A percentile compares a stretch with the other conserved stretches of the same genome.
Conservation (phyloP, 2,888 invertebrate species). For the Julus scandinavius region DNA sequence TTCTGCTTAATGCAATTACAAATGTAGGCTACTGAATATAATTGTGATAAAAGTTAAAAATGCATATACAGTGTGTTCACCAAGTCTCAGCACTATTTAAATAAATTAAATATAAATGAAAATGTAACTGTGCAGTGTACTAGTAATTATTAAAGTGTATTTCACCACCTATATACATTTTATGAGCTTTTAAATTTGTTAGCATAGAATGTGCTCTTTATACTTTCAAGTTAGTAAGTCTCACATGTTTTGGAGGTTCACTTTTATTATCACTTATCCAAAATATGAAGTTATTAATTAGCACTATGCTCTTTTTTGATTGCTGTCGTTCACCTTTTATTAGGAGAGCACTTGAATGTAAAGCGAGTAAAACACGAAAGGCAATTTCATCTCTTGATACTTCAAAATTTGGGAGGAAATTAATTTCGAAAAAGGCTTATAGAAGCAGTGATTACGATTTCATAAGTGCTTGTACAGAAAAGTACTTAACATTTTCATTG, state of each 20-base stretch:
- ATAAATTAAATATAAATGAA: no score
- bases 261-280: background rate
- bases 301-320: background rate
- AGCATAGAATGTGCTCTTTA: no score
- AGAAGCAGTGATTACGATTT: background rate
- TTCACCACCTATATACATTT: no score
- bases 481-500: slow-evolving; percentile 12
- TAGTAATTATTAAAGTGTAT: no score
- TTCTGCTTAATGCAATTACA: no score
- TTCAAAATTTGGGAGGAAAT: slow-evolving; percentile 18
- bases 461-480: slow-evolving; percentile 20
- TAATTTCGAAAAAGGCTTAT: background rate
- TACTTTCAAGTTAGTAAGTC: no score
- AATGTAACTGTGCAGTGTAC: no score
- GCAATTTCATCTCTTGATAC: background rate
- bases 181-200: no score
- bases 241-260: background rate
- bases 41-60: no score
- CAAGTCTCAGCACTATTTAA: no score
- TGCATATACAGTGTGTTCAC: no score
- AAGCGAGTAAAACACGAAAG: background rate
- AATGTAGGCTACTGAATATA: no score
- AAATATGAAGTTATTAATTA: slow-evolving; percentile 12
- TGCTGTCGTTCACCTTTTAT: slow-evolving; percentile 1
- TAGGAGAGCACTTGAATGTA: background rate